Evolutionary conservation across 2,113 vertebrate genomes (phyloP).

Genomic region (Ahaetulla prasina): DNA sequence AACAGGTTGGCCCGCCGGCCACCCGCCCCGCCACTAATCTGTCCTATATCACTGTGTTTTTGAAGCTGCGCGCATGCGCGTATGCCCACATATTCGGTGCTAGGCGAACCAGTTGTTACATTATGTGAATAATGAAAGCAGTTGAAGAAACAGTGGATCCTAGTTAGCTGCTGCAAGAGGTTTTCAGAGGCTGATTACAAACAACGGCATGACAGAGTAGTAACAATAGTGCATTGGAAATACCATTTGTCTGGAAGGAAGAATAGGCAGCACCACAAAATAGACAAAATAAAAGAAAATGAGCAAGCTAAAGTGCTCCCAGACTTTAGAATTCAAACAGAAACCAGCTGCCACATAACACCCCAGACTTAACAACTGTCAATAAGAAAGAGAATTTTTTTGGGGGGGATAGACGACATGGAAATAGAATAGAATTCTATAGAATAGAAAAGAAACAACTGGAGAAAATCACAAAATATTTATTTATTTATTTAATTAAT

Average conservation of each 20-base stretch:
- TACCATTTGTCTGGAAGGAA: not conserved
- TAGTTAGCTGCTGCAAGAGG: not conserved
- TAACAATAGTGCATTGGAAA: not conserved
- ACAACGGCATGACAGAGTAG: too few species aligned
- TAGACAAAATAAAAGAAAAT: not conserved
- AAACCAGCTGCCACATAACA: not conserved
- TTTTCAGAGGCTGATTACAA: not conserved
- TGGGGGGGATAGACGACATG: not conserved
- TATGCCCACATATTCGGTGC: too few species aligned
- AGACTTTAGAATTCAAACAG: not conserved
- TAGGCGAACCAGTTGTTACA: too few species aligned
- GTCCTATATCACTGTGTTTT: too few species aligned
- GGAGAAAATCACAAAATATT: not conserved
- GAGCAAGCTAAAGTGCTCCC: not conserved
- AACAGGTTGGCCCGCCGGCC: too few species aligned
- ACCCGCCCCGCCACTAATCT: too few species aligned
- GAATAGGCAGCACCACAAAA: not conserved
- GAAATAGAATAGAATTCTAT: not conserved
- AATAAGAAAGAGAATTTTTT: not conserved
- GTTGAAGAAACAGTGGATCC: not conserved
- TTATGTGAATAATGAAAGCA: not conserved
- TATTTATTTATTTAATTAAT: too few species aligned
- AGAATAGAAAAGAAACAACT: not conserved
- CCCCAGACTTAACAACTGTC: not conserved
- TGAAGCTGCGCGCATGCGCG: too few species aligned